Conservation (phyloP, 2,113 vertebrate genomes). For the Engraulis encrasicolus region DNA sequence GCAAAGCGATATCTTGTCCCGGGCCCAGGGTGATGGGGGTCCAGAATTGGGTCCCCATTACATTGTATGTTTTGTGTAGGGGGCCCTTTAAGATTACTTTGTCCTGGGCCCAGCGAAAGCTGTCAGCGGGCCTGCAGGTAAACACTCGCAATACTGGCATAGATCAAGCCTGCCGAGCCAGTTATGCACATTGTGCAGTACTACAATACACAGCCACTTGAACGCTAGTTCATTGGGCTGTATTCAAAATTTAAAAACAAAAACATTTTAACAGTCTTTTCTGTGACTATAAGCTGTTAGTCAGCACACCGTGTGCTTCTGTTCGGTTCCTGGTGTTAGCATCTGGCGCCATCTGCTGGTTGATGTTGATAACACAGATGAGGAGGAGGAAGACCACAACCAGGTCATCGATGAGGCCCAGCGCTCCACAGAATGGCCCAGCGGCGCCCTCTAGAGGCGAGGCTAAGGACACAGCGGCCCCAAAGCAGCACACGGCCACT, state of each 20-base stretch:
- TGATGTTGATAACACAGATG: constrained; percentile 79
- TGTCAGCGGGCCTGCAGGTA: no score
- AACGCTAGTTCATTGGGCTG: not conserved
- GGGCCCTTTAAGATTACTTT: no score
- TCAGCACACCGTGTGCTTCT: constrained; percentile 52
- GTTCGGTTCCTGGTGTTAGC: constrained; percentile 42
- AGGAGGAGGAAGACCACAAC: constrained; percentile 81
- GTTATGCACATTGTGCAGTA: not conserved
- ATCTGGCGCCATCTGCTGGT: constrained; percentile 76
- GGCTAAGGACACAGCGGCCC: constrained; percentile 71
- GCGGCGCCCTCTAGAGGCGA: constrained; percentile 64
- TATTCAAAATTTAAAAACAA: not conserved
- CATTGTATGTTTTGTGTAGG: no score
- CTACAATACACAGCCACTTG: not conserved
- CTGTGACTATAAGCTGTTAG: constrained; percentile 25
- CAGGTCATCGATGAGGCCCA: constrained; percentile 75
- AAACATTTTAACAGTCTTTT: not conserved
- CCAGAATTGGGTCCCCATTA: no score
- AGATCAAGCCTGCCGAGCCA: not conserved
- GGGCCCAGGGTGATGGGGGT: no score
- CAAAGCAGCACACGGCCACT: constrained; percentile 77
- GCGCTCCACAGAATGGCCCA: constrained; percentile 71
- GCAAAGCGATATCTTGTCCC: no score
- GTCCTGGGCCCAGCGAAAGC: no score
- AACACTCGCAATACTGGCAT: not conserved